Conservation (phyloP, 2,888 invertebrate genomes). For the Monopis laevigella region DNA sequence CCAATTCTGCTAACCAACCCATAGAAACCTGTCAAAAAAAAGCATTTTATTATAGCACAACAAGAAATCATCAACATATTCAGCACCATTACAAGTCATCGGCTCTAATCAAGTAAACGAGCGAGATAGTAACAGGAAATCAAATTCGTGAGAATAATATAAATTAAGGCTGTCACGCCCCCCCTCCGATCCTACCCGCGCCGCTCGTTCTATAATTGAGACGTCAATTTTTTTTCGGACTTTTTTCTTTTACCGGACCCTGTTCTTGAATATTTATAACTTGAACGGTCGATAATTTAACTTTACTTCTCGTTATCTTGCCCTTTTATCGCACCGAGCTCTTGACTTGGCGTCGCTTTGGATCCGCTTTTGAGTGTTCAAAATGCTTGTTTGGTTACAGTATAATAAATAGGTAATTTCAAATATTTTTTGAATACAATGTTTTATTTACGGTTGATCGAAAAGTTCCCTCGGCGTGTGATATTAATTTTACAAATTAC, state of each 20-base stretch:
- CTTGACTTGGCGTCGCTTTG: constrained; percentile 12
- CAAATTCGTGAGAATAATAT: constrained; percentile 62
- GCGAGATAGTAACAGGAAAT: constrained; percentile 50
- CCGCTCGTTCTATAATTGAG: constrained; percentile 53
- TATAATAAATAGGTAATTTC: too few species aligned
- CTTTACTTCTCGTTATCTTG: constrained; percentile 54
- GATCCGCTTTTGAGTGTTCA: too few species aligned
- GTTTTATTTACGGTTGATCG: too few species aligned
- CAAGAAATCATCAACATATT: too few species aligned
- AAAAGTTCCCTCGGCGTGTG: too few species aligned
- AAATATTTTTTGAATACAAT: too few species aligned
- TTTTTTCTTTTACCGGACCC: neutral
- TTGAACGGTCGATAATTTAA: constrained; percentile 52
- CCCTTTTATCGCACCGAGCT: constrained; percentile 41
- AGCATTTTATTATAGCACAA: too few species aligned
- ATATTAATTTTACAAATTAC: too few species aligned
- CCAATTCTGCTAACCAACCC: too few species aligned
- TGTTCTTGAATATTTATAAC: constrained; percentile 54
- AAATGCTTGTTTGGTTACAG: too few species aligned
- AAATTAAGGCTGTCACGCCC: constrained; percentile 36
- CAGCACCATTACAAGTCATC: too few species aligned
- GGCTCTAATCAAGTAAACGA: constrained; percentile 6
- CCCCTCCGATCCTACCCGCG: constrained; percentile 21
- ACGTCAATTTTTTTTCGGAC: constrained; percentile 49
- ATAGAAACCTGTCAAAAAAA: too few species aligned